Evolutionary conservation across 2,113 vertebrate species (phyloP).

Genomic region (Dicerorhinus sumatrensis): DNA sequence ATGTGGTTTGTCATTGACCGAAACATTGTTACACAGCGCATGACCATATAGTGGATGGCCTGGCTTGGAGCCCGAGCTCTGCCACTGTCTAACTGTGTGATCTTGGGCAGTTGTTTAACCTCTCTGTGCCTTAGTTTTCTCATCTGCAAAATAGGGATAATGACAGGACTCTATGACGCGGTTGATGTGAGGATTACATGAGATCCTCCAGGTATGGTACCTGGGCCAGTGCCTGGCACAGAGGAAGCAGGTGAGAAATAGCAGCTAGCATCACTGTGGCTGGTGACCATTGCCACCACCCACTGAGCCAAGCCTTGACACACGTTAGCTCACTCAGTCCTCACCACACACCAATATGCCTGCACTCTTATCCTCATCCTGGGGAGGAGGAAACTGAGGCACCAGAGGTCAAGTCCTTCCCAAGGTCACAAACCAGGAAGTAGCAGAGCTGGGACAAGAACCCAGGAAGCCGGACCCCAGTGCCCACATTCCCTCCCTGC

Average conservation of each 20-base stretch:
- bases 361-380: neutral
- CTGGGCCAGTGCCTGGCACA: neutral
- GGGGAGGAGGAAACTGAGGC: neutral
- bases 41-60: rapidly evolving
- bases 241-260: rapidly evolving
- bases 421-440: neutral
- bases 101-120: neutral
- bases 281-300: neutral
- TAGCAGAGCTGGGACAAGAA: neutral
- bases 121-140: neutral
- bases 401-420: neutral
- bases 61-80: neutral
- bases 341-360: neutral
- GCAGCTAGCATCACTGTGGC: rapidly evolving
- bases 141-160: neutral
- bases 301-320: neutral
- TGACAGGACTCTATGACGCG: rapidly evolving
- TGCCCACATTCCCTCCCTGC: neutral
- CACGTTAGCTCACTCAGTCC: rapidly evolving
- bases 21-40: too few species aligned
- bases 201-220: rapidly evolving
- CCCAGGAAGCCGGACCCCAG: neutral
- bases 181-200: neutral
- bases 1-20: too few species aligned
- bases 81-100: neutral